Conservation (phyloP, 2,888 invertebrate genomes). For the Selenia dentaria region DNA sequence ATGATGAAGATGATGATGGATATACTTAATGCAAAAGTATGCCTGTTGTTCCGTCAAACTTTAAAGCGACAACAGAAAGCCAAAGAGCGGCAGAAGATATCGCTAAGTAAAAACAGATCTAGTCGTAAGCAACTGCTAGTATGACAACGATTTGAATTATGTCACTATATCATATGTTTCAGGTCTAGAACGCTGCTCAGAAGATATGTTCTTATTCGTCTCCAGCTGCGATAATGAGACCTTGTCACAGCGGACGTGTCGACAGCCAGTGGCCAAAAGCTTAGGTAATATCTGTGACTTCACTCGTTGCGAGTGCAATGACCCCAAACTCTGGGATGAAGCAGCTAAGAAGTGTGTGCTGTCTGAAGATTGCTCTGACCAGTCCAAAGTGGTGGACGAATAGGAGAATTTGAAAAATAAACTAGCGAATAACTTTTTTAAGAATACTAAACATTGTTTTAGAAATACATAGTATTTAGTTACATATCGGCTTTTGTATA, state of each 20-base stretch:
- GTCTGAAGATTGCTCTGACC: conserved; percentile 42
- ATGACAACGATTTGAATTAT: no score
- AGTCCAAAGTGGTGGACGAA: conserved; percentile 27
- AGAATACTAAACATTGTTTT: no score
- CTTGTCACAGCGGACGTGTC: conserved; percentile 47
- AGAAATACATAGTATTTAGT: no score
- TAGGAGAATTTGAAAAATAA: conserved; percentile 8
- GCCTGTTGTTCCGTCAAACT: no score
- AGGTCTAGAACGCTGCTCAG: conserved; percentile 46
- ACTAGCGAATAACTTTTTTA: background rate
- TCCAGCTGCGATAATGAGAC: conserved; percentile 37
- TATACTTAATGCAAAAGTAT: no score
- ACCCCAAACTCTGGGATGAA: conserved; percentile 46
- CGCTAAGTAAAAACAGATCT: no score
- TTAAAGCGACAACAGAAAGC: no score
- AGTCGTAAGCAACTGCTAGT: no score
- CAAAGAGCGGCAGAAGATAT: no score
- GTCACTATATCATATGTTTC: background rate
- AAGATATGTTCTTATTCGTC: conserved; percentile 39
- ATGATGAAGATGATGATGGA: no score
- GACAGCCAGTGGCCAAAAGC: conserved; percentile 30
- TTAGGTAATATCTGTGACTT: conserved; percentile 46
- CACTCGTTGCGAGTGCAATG: conserved; percentile 45
- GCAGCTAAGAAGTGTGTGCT: conserved; percentile 40
- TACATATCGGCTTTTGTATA: no score